Conservation (phyloP, 2,888 invertebrate species). For the Thereva unica region DNA sequence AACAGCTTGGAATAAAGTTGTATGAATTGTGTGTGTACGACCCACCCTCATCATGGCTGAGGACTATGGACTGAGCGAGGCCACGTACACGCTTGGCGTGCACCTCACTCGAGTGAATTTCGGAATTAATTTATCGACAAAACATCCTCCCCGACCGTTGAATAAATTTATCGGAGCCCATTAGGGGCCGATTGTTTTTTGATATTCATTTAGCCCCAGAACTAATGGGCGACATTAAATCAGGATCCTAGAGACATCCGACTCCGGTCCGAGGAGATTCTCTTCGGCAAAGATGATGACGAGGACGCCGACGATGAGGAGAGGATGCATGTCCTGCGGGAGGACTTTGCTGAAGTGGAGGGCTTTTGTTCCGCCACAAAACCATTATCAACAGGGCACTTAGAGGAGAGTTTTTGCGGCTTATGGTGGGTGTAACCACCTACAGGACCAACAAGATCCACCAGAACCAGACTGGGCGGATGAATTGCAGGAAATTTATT, state of each 20-base stretch:
- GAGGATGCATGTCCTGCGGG: background rate
- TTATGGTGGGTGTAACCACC: slow-evolving; percentile 42
- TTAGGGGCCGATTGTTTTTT: slow-evolving; percentile 41
- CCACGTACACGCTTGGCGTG: background rate
- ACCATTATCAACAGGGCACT: slow-evolving; percentile 43
- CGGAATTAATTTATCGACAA: slow-evolving; percentile 33
- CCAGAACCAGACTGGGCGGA: slow-evolving; percentile 39
- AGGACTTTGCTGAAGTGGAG: background rate
- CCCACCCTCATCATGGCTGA: background rate
- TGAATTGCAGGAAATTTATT: slow-evolving; percentile 41
- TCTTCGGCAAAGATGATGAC: background rate
- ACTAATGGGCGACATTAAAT: slow-evolving; percentile 33
- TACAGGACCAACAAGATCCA: slow-evolving; percentile 21
- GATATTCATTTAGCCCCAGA: slow-evolving; percentile 34
- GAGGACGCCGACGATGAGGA: background rate
- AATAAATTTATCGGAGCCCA: slow-evolving; percentile 41
- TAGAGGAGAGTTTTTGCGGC: slow-evolving; percentile 39
- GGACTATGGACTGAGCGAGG: background rate
- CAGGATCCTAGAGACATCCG: slow-evolving; percentile 28
- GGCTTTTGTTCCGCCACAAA: slow-evolving; percentile 36
- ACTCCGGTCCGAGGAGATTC: background rate
- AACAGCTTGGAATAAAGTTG: slow-evolving; percentile 8
- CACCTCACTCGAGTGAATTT: slow-evolving; percentile 1
- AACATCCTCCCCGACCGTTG: slow-evolving; percentile 34
- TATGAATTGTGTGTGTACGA: background rate